Conservation (phyloP, 2,888 invertebrate species). For the Mimumesa dahlbomi region DNA sequence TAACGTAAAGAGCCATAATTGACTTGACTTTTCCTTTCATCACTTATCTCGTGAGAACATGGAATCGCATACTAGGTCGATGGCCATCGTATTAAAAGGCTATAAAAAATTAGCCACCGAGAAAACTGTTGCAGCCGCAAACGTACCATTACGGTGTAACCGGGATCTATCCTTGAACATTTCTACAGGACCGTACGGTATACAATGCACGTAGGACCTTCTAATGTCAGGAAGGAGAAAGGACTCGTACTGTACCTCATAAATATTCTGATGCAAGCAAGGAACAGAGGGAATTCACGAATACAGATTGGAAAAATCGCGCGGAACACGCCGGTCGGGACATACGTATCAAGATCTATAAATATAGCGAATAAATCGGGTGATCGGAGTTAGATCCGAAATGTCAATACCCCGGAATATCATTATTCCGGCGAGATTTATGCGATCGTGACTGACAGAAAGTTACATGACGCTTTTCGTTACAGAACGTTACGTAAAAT, state of each 20-base stretch:
- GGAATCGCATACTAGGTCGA: no score
- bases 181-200: conserved; percentile 10
- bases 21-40: no score
- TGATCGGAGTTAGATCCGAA: not conserved
- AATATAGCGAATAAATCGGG: no score
- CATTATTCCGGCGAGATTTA: no score
- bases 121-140: not conserved
- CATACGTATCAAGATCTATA: no score
- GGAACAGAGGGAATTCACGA: conserved; percentile 26
- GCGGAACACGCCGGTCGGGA: not conserved
- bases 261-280: conserved; percentile 42
- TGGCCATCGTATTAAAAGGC: not conserved
- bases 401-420: not conserved
- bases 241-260: conserved; percentile 32
- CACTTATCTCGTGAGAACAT: no score
- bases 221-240: conserved; percentile 38
- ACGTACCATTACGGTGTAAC: conserved; percentile 15
- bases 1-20: no score
- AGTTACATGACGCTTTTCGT: no score
- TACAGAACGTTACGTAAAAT: no score
- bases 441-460: no score
- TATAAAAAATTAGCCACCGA: conserved; percentile 9
- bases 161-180: conserved; percentile 34
- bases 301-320: not conserved
- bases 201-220: conserved; percentile 24